Conservation (phyloP, 2,888 invertebrate species). For the Hydropsyche betteni region DNA sequence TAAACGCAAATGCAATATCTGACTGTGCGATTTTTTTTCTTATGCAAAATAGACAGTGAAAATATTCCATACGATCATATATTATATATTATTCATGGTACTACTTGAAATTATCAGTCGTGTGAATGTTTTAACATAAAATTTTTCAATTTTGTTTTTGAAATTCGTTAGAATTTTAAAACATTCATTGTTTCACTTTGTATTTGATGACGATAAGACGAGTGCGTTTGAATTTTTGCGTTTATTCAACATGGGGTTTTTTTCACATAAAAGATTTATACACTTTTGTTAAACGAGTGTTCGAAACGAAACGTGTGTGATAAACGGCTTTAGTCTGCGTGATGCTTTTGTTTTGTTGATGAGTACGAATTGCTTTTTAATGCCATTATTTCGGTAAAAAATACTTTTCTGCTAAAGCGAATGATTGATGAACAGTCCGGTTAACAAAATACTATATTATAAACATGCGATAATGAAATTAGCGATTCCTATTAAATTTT, state of each 20-base stretch:
- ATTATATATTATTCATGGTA: neutral
- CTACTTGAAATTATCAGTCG: neutral
- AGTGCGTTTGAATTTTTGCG: neutral
- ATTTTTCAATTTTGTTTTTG: neutral
- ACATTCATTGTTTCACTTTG: neutral
- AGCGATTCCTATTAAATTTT: constrained; percentile 15
- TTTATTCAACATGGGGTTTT: neutral
- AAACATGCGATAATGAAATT: constrained; percentile 33
- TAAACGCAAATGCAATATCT: constrained; percentile 11
- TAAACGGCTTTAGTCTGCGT: constrained; percentile 14
- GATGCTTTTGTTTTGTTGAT: constrained; percentile 16
- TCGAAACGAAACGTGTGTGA: constrained; percentile 14
- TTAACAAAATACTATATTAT: constrained; percentile 25
- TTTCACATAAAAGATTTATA: no score
- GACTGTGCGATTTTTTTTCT: neutral
- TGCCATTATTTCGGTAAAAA: constrained; percentile 30
- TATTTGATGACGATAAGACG: constrained; percentile 4
- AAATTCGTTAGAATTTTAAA: neutral
- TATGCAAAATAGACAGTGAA: neutral
- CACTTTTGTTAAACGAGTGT: constrained; percentile 1
- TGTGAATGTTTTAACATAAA: neutral
- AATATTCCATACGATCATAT: constrained; percentile 7
- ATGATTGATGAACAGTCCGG: constrained; percentile 30
- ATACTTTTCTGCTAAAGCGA: constrained; percentile 6
- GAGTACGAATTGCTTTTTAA: constrained; percentile 37